phyloP scores from a whole-genome alignment of 2,888 invertebrate genomes.

The Cantharis rustica region DNA sequence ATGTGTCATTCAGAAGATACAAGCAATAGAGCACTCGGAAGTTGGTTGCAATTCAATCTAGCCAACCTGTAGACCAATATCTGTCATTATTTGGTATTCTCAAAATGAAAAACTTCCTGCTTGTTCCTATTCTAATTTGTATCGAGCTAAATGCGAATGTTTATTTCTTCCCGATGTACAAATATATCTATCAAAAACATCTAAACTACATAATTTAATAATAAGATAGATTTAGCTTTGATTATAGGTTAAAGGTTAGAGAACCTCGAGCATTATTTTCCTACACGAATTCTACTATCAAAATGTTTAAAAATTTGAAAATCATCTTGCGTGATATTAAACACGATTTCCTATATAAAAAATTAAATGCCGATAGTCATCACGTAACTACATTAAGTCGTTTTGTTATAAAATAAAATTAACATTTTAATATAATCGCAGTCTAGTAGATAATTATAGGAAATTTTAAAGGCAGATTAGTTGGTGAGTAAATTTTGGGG shows the following conservation, averaged over 20 bases:
- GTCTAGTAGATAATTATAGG: background rate
- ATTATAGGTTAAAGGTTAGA: background rate
- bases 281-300: background rate
- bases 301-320: background rate
- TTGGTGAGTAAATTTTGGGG: background rate
- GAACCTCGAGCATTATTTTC: background rate
- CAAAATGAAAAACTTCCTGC: background rate
- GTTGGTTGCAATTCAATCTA: no score
- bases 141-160: background rate
- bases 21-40: no score
- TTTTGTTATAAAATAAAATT: background rate
- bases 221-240: background rate
- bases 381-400: background rate
- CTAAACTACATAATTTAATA: background rate
- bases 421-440: background rate
- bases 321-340: slow-evolving; percentile 2
- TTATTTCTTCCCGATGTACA: background rate
- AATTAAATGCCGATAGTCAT: slow-evolving; percentile 1
- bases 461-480: background rate
- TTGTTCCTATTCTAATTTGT: no score
- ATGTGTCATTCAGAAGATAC: no score
- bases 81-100: background rate
- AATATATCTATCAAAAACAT: background rate
- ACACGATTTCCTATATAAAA: slow-evolving; percentile 3
- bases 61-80: background rate